Evolutionary conservation across 2,113 vertebrate genomes (phyloP).

Genomic region (Australoheros scitulus): DNA sequence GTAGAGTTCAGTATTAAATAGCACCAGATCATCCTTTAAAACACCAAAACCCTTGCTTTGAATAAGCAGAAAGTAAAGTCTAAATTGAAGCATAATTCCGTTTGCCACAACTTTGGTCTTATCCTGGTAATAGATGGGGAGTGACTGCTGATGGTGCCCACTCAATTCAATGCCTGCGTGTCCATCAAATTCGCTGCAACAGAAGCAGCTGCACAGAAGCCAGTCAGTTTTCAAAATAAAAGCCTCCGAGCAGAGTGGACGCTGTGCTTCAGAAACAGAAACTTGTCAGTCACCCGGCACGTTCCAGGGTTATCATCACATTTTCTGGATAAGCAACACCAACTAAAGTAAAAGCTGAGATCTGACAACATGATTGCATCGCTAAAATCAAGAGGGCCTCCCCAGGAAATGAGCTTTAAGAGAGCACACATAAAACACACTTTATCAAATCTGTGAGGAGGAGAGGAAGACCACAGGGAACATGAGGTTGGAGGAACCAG

Average conservation of each 20-base stretch:
- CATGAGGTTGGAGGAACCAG: no score
- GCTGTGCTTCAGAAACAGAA: neutral
- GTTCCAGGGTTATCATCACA: neutral
- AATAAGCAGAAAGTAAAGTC: neutral
- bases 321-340: neutral
- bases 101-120: neutral
- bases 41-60: neutral
- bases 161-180: neutral
- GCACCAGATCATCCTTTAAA: neutral
- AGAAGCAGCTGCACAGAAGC: neutral
- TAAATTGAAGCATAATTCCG: neutral
- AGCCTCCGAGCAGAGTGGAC: neutral
- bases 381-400: neutral
- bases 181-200: neutral
- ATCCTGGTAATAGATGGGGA: accelerated
- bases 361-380: no score
- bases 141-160: accelerated
- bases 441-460: neutral
- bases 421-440: neutral
- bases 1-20: neutral
- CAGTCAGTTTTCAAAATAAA: neutral
- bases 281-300: neutral
- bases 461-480: neutral
- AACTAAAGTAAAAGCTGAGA: neutral
- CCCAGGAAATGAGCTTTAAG: no score